These are phyloP conservation scores for Eulemur mongoz DNA, from an alignment of 2,797 vertebrate species.

Conservation along the genomic window DNA sequence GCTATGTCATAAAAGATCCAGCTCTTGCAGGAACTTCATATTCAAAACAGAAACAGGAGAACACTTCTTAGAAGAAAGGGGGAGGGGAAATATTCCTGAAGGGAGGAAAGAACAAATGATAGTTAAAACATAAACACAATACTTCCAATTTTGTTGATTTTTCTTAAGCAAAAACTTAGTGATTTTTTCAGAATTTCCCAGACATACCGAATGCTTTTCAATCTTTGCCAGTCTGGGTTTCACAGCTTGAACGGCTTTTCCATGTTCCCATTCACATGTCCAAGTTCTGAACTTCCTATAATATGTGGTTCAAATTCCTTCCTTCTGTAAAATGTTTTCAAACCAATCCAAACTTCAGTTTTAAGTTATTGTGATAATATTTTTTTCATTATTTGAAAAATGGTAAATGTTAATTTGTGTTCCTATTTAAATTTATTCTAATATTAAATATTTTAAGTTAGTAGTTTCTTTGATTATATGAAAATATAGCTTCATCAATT, in stretches of 20 bases:
- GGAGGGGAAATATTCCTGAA: not conserved
- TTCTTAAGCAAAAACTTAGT: not conserved
- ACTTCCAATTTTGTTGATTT: not conserved
- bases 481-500: not conserved
- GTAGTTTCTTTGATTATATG: not conserved
- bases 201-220: not conserved
- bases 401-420: not conserved
- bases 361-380: not conserved
- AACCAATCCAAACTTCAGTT: not conserved
- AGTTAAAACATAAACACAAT: not conserved
- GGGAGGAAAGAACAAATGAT: not conserved
- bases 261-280: not conserved
- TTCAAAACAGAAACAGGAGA: not conserved
- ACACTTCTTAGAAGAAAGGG: not conserved
- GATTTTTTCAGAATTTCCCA: not conserved
- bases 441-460: not conserved
- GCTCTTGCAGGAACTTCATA: not conserved
- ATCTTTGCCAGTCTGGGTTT: not conserved
- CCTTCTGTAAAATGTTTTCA: not conserved
- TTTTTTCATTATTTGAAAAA: not conserved
- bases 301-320: not conserved
- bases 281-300: not conserved
- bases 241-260: no score
- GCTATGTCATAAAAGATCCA: not conserved
- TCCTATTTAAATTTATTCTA: not conserved